Evolutionary conservation across 2,888 invertebrate genomes (phyloP), one percentile per base, ranked within the genome.

Genomic region (Digitonthophagus gazella): DNA sequence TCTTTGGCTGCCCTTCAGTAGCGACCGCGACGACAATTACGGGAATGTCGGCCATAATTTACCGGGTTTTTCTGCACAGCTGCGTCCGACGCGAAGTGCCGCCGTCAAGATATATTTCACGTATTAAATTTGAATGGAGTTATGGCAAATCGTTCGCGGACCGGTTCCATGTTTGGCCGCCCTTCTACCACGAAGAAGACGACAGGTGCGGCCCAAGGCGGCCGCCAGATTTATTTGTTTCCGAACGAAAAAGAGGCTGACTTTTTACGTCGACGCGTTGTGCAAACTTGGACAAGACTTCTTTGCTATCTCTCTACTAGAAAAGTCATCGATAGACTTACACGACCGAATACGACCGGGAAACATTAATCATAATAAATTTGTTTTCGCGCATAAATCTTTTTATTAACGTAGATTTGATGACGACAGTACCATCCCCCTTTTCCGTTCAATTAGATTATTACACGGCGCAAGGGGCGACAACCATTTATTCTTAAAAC

Each of bases 401-500:
- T n/a, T n/a, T n/a, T n/a, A n/a, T n/a, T n/a, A n/a, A n/a, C n/a
- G n/a, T n/a, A n/a, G n/a, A n/a, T n/a, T n/a, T n/a, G n/a, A n/a
- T n/a, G n/a, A n/a, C n/a, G n/a, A n/a, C n/a, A n/a, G n/a, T n/a
- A 44, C 28, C 28, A 44, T 44, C 28, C 28, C 28, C n/a, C 28
- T 44, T 44, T 44, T 11, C 11, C 28, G 28, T 44, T 44, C 28
- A 44, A 44, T 44, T 44, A 44, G 8, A 11, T 44, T 44, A 44
- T 44, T 44, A 44, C 28, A 44, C 68, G 65, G 6, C 44, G 20
- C 56, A 28, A 57, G 57, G 57, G 57, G 57, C 54, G 54, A 57
- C 16, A 61, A 66, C 64, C 66, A 69, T 69, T 67, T 64, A 66
- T 67, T 66, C 70, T 70, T 70, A 70, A 67, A 44, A 70, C 67